A percentile compares a stretch with the other conserved stretches of the same genome.
phyloP scores from a whole-genome alignment of 2,113 vertebrate species.

The Macrotis lagotis region DNA sequence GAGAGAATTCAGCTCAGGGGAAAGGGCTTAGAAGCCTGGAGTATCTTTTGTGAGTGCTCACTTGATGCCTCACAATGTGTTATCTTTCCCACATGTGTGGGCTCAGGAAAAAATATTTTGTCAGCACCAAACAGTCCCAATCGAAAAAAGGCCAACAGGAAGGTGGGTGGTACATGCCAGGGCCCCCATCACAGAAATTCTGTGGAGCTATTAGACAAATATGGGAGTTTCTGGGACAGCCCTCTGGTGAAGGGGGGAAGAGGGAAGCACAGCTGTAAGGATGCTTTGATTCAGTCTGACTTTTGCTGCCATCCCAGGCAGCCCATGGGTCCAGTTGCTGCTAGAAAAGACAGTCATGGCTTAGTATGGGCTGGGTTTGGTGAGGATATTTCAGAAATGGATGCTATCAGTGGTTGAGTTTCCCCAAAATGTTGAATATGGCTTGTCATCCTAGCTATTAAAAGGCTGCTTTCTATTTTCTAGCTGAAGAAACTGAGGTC shows the following conservation, averaged over 20 bases:
- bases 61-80: not conserved
- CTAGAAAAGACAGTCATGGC: not conserved
- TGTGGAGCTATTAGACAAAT: not conserved
- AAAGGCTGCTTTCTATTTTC: not conserved
- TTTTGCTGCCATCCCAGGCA: not conserved
- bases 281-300: not conserved
- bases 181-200: not conserved
- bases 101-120: not conserved
- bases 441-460: not conserved
- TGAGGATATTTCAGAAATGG: not conserved
- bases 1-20: not conserved
- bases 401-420: not conserved
- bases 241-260: not conserved
- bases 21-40: not conserved
- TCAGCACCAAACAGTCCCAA: slow-evolving; percentile 1
- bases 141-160: not conserved
- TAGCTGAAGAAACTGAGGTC: not conserved
- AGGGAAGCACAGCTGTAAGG: not conserved
- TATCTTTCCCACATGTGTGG: not conserved
- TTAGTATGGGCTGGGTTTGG: not conserved
- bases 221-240: not conserved
- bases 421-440: not conserved
- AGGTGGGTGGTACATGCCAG: not conserved
- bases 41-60: not conserved
- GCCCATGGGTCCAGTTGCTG: not conserved